Evolutionary conservation across 2,888 invertebrate species (phyloP), one percentile per base, ranked within the genome.

Genomic region (Nomada goodeniana): DNA sequence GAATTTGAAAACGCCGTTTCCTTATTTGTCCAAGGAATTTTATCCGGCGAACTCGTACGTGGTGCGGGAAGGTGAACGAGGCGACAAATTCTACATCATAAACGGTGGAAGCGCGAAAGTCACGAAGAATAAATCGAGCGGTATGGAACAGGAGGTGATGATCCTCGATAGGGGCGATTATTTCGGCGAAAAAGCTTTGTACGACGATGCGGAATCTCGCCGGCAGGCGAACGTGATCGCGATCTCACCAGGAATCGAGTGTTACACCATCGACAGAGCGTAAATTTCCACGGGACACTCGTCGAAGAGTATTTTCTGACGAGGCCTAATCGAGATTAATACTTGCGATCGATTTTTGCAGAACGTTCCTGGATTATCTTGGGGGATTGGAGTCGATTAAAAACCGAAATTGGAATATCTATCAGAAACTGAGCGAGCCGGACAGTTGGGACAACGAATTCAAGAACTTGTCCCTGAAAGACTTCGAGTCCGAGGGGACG

Each of bases 201-300:
- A 97, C 91, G 97, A 97, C 84, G 95, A 96, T 57, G 93, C 95
- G 20, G 83, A 89, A 4, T 78, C 86, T 74, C 67, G 65, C 23
- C 95, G 98, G 26, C 97, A 98, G 71, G 98, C 98, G 11, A 98
- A 97, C 83, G 98, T 98, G 42, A 97, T 97, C 59, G 98, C 98
- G 0, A 95, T 97, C 92, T 95, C 96, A 76, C 96, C 98, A 18
- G 96, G 98, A 83, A 96, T 98, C 68, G 96, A 98, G 94, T 98
- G 98, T 90, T 95, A 98, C 36, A 97, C 97, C 0, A 94, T 98
- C 26, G 97, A 98, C 88, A 95, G 98, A 94, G 96, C 95, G 97
- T 97, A 81, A 77, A 64, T 76, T 15, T 26, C 63, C 63, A 23
- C 7, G 50, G 55, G 1, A 7, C 10, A 61, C 52, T 44, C 18